A percentile compares a stretch with the other conserved stretches of the same genome.
Evolutionary conservation across 2,113 vertebrate genomes (phyloP).

Genomic region (Phasianus colchicus): DNA sequence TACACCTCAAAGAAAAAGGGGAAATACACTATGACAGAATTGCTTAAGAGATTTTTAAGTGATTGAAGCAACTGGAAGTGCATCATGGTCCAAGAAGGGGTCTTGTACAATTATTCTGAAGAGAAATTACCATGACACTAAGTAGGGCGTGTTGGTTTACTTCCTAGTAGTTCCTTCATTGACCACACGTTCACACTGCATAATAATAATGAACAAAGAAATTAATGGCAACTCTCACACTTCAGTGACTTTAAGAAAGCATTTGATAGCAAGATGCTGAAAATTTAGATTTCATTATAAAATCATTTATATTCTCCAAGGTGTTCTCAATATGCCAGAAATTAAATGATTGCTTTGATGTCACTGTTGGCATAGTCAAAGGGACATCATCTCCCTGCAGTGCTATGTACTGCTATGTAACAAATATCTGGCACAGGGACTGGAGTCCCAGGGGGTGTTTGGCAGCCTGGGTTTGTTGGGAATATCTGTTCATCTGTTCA

Average conservation of each 20-base stretch:
- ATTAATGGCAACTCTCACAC: neutral
- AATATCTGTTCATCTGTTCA: constrained; percentile 16
- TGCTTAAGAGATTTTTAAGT: neutral
- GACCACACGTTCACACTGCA: neutral
- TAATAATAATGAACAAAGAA: neutral
- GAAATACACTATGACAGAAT: neutral
- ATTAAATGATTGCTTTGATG: constrained; percentile 10
- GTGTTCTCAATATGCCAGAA: neutral
- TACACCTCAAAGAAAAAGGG: neutral
- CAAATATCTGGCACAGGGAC: neutral
- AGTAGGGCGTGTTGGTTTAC: neutral
- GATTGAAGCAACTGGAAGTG: neutral
- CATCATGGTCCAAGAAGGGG: neutral
- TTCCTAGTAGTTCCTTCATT: neutral
- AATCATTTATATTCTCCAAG: neutral
- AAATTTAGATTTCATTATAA: neutral
- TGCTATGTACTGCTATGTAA: neutral
- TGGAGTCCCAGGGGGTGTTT: constrained; percentile 1
- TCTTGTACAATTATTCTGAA: neutral
- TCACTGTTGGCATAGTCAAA: neutral
- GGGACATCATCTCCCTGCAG: neutral
- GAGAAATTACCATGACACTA: neutral
- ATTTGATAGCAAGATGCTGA: neutral
- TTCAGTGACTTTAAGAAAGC: neutral
- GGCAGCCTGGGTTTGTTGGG: neutral